Percentiles rank a stretch among this genome's conserved stretches.
These are phyloP conservation scores for Drosophila rhopaloa DNA, from an alignment of 1,140 invertebrate genomes.

Conservation along the genomic window DNA sequence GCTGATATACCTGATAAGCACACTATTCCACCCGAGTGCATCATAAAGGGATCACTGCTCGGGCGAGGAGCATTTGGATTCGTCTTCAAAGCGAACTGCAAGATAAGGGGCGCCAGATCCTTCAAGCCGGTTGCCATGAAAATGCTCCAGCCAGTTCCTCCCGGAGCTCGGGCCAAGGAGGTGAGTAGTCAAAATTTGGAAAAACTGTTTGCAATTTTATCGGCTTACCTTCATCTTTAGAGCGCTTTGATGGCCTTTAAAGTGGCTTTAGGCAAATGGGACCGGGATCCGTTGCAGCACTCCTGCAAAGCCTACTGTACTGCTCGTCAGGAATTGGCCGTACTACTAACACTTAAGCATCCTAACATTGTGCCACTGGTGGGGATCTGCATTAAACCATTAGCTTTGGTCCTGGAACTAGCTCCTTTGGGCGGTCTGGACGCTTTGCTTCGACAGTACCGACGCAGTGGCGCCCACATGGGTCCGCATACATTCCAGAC, in stretches of 20 bases:
- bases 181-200: conserved; percentile 33
- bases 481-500: conserved; percentile 92
- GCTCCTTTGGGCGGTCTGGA: conserved; percentile 96
- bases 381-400: conserved; percentile 93
- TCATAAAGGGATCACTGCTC: conserved; percentile 92
- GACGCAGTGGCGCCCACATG: conserved; percentile 92
- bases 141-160: conserved; percentile 96
- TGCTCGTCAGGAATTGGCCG: conserved; percentile 96
- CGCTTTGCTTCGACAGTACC: conserved; percentile 91
- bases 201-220: not conserved
- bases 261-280: conserved; percentile 94
- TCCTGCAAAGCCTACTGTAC: conserved; percentile 98
- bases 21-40: conserved; percentile 91
- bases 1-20: conserved; percentile 93
- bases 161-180: conserved; percentile 90
- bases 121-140: conserved; percentile 95
- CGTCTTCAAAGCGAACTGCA: conserved; percentile 94
- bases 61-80: conserved; percentile 99
- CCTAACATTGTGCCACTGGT: conserved; percentile 96
- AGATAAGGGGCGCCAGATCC: conserved; percentile 86
- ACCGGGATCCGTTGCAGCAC: conserved; percentile 94
- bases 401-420: conserved; percentile 95
- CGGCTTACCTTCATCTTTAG: conserved; percentile 14
- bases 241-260: conserved; percentile 85
- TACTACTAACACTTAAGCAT: conserved; percentile 94